Percentiles rank a stretch among this genome's conserved stretches.
phyloP scores from a whole-genome alignment of 2,888 invertebrate genomes.

The Phyto melanocephala region DNA sequence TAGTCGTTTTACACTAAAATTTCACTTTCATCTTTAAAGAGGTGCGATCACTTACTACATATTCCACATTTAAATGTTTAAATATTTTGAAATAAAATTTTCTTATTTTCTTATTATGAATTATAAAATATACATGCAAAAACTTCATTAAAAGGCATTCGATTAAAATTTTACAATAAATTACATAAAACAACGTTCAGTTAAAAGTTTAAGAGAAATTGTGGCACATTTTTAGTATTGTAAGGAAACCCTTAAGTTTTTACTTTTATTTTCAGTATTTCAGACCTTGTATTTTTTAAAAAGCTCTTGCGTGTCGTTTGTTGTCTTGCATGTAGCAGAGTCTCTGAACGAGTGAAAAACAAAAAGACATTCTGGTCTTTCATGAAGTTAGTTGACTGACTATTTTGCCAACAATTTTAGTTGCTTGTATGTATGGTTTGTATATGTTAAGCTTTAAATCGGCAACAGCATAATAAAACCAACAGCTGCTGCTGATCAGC shows the following conservation, averaged over 20 bases:
- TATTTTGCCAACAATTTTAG: slow-evolving; percentile 4
- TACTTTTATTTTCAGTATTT: no score
- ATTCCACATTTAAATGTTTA: neutral
- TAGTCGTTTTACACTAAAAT: slow-evolving; percentile 8
- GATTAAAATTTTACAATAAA: neutral
- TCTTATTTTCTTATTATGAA: neutral
- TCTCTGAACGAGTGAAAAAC: slow-evolving; percentile 37
- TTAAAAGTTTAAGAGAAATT: neutral
- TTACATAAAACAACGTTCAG: neutral
- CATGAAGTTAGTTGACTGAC: slow-evolving; percentile 16
- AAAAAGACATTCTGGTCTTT: slow-evolving; percentile 29
- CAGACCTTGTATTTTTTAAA: no score
- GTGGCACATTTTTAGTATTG: neutral
- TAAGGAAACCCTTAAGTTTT: neutral
- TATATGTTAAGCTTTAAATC: slow-evolving; percentile 29
- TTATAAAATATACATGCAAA: neutral
- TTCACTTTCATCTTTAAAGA: slow-evolving; percentile 27
- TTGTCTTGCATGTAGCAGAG: slow-evolving; percentile 1
- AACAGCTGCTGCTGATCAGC: neutral
- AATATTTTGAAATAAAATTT: neutral
- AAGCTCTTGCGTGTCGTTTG: neutral
- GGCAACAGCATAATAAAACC: neutral
- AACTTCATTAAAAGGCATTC: neutral
- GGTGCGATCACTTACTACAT: neutral
- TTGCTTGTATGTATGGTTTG: slow-evolving; percentile 14